phyloP scores from a whole-genome alignment of 2,113 vertebrate genomes.

The Syngnathus scovelli region DNA sequence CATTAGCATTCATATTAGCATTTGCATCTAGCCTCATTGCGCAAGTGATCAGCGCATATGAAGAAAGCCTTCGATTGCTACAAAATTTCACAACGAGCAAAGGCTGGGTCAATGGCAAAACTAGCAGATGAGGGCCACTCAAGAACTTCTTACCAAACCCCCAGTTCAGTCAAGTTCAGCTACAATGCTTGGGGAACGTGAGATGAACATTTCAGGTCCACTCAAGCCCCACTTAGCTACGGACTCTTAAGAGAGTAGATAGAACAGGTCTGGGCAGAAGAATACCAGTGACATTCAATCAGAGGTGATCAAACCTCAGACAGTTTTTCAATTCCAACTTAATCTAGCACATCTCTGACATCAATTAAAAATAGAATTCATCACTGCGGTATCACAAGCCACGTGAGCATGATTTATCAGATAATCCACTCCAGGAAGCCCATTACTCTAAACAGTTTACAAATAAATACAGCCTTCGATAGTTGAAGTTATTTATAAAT shows the following conservation, averaged over 20 bases:
- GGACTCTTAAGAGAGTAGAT: background rate
- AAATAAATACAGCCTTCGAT: background rate
- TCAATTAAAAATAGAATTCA: background rate
- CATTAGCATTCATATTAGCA: no score
- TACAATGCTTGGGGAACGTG: background rate
- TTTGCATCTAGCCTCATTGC: no score
- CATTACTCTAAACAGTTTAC: background rate
- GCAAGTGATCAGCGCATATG: no score
- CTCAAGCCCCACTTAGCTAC: background rate
- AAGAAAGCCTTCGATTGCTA: no score
- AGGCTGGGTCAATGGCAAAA: no score
- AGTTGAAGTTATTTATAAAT: no score
- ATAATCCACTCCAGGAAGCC: background rate
- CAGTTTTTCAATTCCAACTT: background rate
- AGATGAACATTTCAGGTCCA: constrained; percentile 15
- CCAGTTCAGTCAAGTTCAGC: no score
- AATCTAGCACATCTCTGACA: background rate
- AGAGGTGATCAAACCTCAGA: no score
- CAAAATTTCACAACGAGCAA: no score
- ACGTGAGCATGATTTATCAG: background rate
- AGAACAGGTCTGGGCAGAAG: background rate
- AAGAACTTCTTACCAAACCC: no score
- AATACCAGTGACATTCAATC: background rate
- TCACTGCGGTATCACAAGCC: background rate
- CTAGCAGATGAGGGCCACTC: no score